Evolutionary conservation across 2,888 invertebrate species (phyloP).

Genomic region (Carterocephalus palaemon): DNA sequence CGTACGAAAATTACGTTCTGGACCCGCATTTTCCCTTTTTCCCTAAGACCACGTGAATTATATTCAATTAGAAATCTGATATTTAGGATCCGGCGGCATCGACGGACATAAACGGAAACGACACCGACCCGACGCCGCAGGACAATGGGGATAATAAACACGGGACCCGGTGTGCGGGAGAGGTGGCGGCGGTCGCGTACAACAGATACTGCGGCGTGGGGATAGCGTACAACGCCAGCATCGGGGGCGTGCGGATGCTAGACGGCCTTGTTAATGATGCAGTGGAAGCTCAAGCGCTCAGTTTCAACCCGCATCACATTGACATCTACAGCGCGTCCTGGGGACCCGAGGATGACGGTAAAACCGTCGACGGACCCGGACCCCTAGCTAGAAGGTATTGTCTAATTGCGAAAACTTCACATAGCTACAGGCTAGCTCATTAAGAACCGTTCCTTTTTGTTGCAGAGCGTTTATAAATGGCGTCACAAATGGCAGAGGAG

Average conservation of each 20-base stretch:
- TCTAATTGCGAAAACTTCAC: constrained; percentile 47
- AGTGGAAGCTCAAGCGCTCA: constrained; percentile 95
- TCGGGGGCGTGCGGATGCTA: constrained; percentile 97
- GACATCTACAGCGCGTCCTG: constrained; percentile 98
- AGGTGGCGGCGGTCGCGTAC: constrained; percentile 97
- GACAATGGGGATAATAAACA: constrained; percentile 99
- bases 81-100: constrained; percentile 94
- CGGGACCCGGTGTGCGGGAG: constrained; percentile 98
- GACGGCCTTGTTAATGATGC: constrained; percentile 98
- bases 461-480: constrained; percentile 94
- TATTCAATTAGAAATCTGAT: constrained; percentile 34
- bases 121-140: constrained; percentile 98
- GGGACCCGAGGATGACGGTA: constrained; percentile 98
- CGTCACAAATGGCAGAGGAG: constrained; percentile 93
- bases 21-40: constrained; percentile 7
- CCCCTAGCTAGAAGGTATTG: constrained; percentile 86
- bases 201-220: constrained; percentile 98
- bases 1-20: constrained; percentile 2
- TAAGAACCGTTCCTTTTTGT: constrained; percentile 53
- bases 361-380: constrained; percentile 97
- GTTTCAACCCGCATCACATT: constrained; percentile 95
- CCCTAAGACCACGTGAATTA: constrained; percentile 15
- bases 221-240: constrained; percentile 97
- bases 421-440: constrained; percentile 56
- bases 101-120: constrained; percentile 97